phyloP scores from a whole-genome alignment of 1,140 invertebrate genomes.

The Coptotermes formosanus region DNA sequence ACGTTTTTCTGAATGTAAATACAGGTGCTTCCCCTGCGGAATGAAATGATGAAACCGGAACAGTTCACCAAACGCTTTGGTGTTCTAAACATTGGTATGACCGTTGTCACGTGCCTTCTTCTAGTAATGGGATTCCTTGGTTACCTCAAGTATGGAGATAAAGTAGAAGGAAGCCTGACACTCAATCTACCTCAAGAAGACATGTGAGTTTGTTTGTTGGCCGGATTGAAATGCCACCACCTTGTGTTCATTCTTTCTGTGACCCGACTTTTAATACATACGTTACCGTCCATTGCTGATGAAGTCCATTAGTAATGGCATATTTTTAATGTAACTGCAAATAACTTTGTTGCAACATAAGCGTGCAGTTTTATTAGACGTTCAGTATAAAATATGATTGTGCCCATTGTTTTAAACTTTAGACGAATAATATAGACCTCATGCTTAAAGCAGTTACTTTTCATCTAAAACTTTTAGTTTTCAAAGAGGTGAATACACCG shows the following conservation, averaged over 20 bases:
- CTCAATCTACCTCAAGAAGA: constrained; percentile 44
- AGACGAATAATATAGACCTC: too few relatives aligned
- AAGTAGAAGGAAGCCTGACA: constrained; percentile 44
- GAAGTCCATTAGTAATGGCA: too few relatives aligned
- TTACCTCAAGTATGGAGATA: constrained; percentile 53
- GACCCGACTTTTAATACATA: neutral
- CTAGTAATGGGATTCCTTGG: constrained; percentile 54
- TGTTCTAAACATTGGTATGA: constrained; percentile 53
- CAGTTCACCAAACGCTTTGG: constrained; percentile 49
- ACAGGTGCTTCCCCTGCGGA: constrained; percentile 54
- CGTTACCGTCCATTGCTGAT: neutral
- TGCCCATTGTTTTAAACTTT: too few relatives aligned
- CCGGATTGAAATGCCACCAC: neutral
- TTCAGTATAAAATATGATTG: too few relatives aligned
- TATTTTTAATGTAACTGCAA: too few relatives aligned
- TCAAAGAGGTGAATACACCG: too few relatives aligned
- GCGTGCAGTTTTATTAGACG: too few relatives aligned
- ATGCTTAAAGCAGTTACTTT: neutral
- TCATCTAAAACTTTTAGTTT: too few relatives aligned
- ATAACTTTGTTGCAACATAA: too few relatives aligned
- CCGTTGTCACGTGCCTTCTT: constrained; percentile 48
- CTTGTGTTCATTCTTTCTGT: neutral
- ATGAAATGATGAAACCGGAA: constrained; percentile 50
- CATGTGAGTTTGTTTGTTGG: constrained; percentile 35
- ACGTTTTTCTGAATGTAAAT: too few relatives aligned